These are phyloP conservation scores for Zootoca vivipara DNA, from an alignment of 2,113 vertebrate genomes.

Conservation along the genomic window DNA sequence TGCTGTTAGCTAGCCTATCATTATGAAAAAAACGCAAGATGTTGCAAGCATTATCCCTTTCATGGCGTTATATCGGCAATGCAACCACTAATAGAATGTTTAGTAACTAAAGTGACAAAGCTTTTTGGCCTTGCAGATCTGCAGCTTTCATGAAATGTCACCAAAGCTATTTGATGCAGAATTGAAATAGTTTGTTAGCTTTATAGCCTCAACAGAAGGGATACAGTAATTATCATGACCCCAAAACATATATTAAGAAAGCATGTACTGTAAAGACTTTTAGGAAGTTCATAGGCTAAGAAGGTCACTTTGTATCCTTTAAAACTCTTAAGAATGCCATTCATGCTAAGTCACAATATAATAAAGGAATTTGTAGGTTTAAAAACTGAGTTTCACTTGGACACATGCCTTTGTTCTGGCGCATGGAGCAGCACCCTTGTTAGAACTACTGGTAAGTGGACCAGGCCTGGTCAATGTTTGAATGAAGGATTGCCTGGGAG, in stretches of 20 bases:
- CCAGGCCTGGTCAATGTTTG: neutral
- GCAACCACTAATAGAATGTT: neutral
- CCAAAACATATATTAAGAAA: neutral
- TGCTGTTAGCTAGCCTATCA: accelerated
- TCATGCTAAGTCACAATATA: neutral
- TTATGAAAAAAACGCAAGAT: neutral
- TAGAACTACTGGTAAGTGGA: neutral
- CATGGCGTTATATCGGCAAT: neutral
- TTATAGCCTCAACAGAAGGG: neutral
- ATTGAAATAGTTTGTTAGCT: neutral
- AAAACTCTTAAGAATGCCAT: neutral
- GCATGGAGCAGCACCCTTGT: neutral
- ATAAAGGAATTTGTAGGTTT: neutral
- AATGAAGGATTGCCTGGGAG: neutral
- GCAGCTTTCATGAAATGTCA: neutral
- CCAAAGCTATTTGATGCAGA: neutral
- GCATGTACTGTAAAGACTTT: neutral
- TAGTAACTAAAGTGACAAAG: neutral
- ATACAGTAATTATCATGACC: neutral
- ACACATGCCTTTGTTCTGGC: neutral
- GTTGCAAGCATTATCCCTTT: accelerated
- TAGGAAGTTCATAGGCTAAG: neutral
- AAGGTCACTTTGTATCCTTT: neutral
- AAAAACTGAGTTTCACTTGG: neutral
- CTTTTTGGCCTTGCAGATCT: accelerated